A percentile compares a stretch with the other conserved stretches of the same genome.
These are phyloP conservation scores for Leptopilina clavipes DNA, from an alignment of 1,140 invertebrate species.

Conservation along the genomic window DNA sequence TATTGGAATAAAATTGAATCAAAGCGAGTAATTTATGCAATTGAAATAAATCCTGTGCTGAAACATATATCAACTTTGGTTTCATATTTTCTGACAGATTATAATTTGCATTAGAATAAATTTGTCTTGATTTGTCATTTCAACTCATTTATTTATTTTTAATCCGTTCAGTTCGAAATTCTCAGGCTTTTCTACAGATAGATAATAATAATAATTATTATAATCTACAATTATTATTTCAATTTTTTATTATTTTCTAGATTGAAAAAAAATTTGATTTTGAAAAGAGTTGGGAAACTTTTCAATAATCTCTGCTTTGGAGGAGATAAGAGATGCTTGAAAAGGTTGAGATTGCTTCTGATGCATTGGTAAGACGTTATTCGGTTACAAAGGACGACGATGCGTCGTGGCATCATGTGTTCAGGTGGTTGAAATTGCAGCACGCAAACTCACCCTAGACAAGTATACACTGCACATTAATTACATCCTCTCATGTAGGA, in stretches of 20 bases:
- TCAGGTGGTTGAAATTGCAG: slow-evolving; percentile 21
- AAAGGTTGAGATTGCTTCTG: background rate
- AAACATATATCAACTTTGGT: background rate
- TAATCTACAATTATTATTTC: too few relatives aligned
- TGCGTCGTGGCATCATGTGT: background rate
- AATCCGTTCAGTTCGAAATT: too few relatives aligned
- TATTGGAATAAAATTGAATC: background rate
- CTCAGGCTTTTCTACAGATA: too few relatives aligned
- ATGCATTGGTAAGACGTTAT: slow-evolving; percentile 17
- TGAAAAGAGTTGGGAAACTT: background rate
- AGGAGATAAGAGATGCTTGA: background rate
- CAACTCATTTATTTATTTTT: too few relatives aligned
- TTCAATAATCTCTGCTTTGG: background rate
- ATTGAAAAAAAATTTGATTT: too few relatives aligned
- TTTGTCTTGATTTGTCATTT: too few relatives aligned
- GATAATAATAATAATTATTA: too few relatives aligned
- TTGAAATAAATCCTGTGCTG: background rate
- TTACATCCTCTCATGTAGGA: background rate
- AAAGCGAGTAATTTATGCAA: background rate
- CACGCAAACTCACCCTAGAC: background rate
- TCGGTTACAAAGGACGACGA: background rate
- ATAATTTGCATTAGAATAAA: slow-evolving; percentile 1
- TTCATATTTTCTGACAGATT: background rate
- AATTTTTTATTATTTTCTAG: too few relatives aligned
- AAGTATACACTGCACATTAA: background rate